These are phyloP conservation scores for Caretta caretta DNA, from an alignment of 2,113 vertebrate genomes.

Conservation along the genomic window DNA sequence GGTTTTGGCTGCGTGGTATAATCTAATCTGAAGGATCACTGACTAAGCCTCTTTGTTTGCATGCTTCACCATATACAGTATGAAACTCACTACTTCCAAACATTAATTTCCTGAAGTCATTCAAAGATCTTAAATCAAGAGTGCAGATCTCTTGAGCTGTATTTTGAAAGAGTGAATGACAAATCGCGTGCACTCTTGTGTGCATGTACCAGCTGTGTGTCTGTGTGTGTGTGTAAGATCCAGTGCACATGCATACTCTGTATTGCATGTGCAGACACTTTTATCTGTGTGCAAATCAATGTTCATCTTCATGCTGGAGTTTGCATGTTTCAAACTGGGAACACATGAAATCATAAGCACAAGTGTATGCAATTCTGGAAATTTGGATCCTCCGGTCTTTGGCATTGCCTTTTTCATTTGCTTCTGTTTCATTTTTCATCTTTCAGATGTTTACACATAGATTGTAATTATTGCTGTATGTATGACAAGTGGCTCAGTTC, in stretches of 20 bases:
- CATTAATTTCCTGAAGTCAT: not conserved
- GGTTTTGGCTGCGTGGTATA: rapidly evolving
- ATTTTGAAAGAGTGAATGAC: rapidly evolving
- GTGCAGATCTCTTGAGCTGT: not conserved
- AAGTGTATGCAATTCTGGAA: not conserved
- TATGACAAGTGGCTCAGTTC: too few species aligned
- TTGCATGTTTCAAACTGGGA: not conserved
- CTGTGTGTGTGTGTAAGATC: not conserved
- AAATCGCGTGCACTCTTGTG: not conserved
- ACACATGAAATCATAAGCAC: rapidly evolving
- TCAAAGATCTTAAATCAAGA: not conserved
- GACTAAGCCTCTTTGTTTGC: rapidly evolving
- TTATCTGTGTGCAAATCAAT: not conserved
- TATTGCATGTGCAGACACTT: not conserved
- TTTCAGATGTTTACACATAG: not conserved
- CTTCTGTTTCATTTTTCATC: not conserved
- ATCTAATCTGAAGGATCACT: not conserved
- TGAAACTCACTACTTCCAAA: not conserved
- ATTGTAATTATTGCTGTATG: not conserved
- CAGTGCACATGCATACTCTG: rapidly evolving
- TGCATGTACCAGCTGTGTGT: rapidly evolving
- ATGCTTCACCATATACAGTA: not conserved
- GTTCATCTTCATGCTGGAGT: not conserved
- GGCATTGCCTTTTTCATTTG: not conserved
- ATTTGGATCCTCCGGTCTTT: rapidly evolving